A percentile compares a stretch with the other conserved stretches of the same genome.
These are phyloP conservation scores for Heteronetta atricapilla DNA, from an alignment of 2,113 vertebrate genomes.

Conservation along the genomic window DNA sequence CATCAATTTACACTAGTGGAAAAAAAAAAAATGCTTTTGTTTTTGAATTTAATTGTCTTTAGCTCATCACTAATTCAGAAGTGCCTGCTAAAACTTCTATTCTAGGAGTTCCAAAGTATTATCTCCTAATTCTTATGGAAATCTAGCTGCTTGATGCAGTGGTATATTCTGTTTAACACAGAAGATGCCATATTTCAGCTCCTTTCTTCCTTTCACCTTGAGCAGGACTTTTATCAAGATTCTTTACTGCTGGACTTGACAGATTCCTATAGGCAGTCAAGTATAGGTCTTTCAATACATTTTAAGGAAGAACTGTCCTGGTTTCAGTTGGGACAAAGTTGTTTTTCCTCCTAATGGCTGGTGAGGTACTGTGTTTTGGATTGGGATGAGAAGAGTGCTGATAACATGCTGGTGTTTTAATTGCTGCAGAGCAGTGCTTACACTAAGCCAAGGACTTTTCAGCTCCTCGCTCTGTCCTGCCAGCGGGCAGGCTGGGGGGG, in stretches of 20 bases:
- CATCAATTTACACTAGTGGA: neutral
- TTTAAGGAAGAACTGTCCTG: conserved; percentile 1
- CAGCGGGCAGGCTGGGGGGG: too few species aligned
- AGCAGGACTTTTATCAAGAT: neutral
- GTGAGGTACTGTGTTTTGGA: too few species aligned
- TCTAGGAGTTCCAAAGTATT: neutral
- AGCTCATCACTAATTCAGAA: neutral
- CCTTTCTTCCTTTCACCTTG: neutral
- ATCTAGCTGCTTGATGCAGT: neutral
- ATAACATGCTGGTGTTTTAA: too few species aligned
- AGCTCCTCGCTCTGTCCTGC: too few species aligned
- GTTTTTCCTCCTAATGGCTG: too few species aligned
- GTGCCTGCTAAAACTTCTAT: neutral
- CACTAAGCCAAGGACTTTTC: too few species aligned
- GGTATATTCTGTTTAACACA: neutral
- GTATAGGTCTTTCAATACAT: neutral
- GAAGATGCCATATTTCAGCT: neutral
- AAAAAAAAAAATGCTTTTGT: neutral
- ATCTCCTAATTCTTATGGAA: neutral
- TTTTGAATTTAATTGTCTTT: neutral
- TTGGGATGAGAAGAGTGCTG: too few species aligned
- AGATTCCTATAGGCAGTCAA: neutral
- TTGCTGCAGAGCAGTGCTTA: too few species aligned
- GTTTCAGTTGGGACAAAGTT: too few species aligned
- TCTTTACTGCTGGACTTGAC: neutral